Conservation (phyloP, 2,113 vertebrate species). For the Noctilio leporinus region DNA sequence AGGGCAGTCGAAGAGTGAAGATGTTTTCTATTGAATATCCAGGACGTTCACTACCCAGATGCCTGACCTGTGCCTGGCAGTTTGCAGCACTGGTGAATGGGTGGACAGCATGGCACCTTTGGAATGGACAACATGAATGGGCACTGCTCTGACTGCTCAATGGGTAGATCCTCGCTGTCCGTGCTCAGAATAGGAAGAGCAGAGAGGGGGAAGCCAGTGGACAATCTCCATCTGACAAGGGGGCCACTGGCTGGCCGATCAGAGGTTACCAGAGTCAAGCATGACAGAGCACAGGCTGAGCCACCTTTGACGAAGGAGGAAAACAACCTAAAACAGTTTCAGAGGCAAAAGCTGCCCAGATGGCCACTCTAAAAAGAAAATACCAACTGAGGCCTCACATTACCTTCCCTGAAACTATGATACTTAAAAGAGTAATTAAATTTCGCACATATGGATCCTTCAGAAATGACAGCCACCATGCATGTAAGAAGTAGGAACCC, state of each 20-base stretch:
- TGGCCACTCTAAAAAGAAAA: not conserved
- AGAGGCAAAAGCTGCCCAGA: accelerated
- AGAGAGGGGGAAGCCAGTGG: not conserved
- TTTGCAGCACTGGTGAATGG: accelerated
- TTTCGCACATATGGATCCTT: constrained; percentile 10
- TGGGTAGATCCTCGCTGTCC: not conserved
- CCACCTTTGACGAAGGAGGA: not conserved
- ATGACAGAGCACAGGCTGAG: not conserved
- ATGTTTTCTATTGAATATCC: not conserved
- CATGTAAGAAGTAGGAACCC: constrained; percentile 31
- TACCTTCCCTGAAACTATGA: not conserved
- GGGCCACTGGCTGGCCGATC: too few relatives aligned
- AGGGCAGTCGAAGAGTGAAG: not conserved
- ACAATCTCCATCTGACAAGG: not conserved
- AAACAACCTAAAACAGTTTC: not conserved
- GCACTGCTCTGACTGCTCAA: accelerated
- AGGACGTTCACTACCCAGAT: not conserved
- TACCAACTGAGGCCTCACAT: not conserved
- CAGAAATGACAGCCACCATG: constrained; percentile 53
- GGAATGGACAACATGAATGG: accelerated
- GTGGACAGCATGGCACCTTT: accelerated
- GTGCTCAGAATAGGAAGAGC: accelerated
- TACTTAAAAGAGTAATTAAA: constrained; percentile 22
- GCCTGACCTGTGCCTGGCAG: not conserved
- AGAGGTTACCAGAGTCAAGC: not conserved